Percentiles rank a stretch among this genome's conserved stretches.
Evolutionary conservation across 2,888 invertebrate species (phyloP).

Genomic region (Lasioglossum oenotherae): DNA sequence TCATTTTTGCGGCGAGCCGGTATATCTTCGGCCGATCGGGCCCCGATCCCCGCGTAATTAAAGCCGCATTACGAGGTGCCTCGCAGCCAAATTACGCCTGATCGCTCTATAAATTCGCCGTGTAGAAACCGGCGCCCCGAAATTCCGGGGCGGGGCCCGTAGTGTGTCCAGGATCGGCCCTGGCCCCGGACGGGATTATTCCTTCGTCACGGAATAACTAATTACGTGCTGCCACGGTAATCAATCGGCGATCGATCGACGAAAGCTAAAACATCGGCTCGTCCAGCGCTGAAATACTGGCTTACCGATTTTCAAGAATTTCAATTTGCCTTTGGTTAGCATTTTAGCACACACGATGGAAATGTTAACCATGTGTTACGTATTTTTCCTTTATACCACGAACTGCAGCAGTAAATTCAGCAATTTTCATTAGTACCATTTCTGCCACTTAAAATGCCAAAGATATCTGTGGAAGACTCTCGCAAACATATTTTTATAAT

Average conservation of each 20-base stretch:
- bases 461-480: too few species aligned
- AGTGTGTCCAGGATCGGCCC: neutral
- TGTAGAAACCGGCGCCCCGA: slow-evolving; percentile 6
- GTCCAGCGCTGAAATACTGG: neutral
- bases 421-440: too few species aligned
- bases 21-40: slow-evolving; percentile 44
- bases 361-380: too few species aligned
- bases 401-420: too few species aligned
- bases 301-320: too few species aligned
- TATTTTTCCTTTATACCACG: too few species aligned
- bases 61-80: slow-evolving; percentile 28
- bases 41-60: slow-evolving; percentile 55
- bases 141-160: neutral
- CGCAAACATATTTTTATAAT: too few species aligned
- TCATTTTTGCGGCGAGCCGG: slow-evolving; percentile 41
- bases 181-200: neutral
- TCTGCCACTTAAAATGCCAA: too few species aligned
- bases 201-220: neutral
- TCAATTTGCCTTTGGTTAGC: too few species aligned
- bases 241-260: neutral
- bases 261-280: neutral
- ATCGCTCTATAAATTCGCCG: slow-evolving; percentile 38
- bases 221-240: neutral
- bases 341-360: too few species aligned
- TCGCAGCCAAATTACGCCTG: slow-evolving; percentile 30